Percentiles rank a stretch among this genome's conserved stretches.
Conservation (phyloP, 2,113 vertebrate genomes). For the Irena cyanogastra region DNA sequence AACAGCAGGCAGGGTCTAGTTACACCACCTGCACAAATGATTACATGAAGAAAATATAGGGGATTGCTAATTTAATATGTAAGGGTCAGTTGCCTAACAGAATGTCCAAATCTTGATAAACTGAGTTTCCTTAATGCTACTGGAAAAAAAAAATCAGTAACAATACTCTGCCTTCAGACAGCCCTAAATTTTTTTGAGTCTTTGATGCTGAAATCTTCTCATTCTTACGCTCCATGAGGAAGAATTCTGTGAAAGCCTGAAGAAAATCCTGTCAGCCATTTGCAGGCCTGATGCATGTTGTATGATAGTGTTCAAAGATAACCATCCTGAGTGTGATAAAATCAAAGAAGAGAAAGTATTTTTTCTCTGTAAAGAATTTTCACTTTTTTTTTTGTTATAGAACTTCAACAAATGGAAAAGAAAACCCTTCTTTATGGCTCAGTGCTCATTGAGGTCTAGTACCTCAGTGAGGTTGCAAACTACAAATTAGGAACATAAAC, state of each 20-base stretch:
- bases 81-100: neutral
- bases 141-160: neutral
- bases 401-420: neutral
- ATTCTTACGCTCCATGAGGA: neutral
- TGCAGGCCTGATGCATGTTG: neutral
- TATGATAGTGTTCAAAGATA: neutral
- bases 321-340: neutral
- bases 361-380: neutral
- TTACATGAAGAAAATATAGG: neutral
- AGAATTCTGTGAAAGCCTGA: neutral
- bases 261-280: constrained; percentile 22
- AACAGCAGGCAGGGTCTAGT: constrained; percentile 45
- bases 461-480: constrained; percentile 28
- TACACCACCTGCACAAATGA: neutral
- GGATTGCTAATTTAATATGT: neutral
- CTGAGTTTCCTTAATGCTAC: neutral
- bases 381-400: neutral
- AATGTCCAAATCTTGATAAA: constrained; percentile 15
- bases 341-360: neutral
- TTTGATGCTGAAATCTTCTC: constrained; percentile 2
- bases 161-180: neutral
- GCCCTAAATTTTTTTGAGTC: neutral
- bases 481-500: constrained; percentile 58
- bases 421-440: neutral
- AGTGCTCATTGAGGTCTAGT: constrained; percentile 41